Percentiles rank a stretch among this genome's conserved stretches.
Evolutionary conservation across 2,797 vertebrate genomes (phyloP).

Genomic region (Characodon lateralis): DNA sequence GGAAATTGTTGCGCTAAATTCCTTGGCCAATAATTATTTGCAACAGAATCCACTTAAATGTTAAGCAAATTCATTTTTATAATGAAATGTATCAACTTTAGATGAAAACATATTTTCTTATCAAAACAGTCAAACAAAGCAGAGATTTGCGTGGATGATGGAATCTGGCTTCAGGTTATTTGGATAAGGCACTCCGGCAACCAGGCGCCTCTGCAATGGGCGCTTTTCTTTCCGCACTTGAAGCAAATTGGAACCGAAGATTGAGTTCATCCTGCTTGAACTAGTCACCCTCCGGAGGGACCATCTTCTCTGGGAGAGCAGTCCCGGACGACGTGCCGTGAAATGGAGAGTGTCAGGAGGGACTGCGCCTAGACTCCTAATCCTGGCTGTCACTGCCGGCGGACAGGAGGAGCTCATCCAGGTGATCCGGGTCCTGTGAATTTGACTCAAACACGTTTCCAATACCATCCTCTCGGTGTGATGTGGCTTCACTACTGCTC

Average conservation of each 20-base stretch:
- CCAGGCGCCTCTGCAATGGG: conserved; percentile 20
- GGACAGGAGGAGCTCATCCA: conserved; percentile 21
- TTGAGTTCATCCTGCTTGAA: conserved; percentile 84
- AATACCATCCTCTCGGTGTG: conserved; percentile 4
- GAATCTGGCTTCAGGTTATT: conserved; percentile 9
- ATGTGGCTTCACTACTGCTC: background rate
- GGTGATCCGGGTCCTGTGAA: conserved; percentile 32
- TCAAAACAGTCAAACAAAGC: background rate
- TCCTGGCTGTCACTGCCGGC: conserved; percentile 62
- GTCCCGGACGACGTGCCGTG: conserved; percentile 60
- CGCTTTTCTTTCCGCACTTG: conserved; percentile 69
- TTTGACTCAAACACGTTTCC: conserved; percentile 17
- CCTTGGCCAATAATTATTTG: background rate
- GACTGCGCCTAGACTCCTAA: conserved; percentile 71
- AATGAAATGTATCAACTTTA: background rate
- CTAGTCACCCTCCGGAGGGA: conserved; percentile 75
- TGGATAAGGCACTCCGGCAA: conserved; percentile 32
- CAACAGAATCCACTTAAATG: background rate
- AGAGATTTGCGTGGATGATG: background rate
- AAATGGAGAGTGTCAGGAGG: conserved; percentile 78
- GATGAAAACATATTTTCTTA: background rate
- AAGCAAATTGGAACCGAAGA: conserved; percentile 84
- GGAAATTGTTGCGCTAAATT: background rate
- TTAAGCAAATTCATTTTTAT: background rate
- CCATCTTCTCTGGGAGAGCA: conserved; percentile 70